Evolutionary conservation across 1,140 invertebrate species (phyloP).

Genomic region (Diprion similis): DNA sequence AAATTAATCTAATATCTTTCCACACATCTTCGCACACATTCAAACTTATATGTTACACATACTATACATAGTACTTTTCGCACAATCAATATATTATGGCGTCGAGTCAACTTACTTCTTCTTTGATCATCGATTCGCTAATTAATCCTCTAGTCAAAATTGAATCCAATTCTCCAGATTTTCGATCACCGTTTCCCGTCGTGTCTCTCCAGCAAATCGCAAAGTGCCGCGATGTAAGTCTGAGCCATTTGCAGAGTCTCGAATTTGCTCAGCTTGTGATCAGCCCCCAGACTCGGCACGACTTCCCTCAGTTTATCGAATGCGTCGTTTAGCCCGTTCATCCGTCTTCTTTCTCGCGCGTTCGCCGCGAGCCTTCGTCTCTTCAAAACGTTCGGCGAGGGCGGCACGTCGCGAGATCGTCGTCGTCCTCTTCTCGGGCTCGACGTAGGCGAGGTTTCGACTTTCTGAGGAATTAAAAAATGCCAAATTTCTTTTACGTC

Average conservation of each 20-base stretch:
- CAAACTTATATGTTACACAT: too few species aligned
- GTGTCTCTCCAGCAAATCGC: constrained; percentile 60
- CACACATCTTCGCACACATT: not conserved
- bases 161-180: too few species aligned
- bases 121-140: too few species aligned
- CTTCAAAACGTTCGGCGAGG: constrained; percentile 68
- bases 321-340: constrained; percentile 84
- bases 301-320: constrained; percentile 82
- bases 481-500: not conserved
- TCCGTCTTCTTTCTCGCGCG: constrained; percentile 78
- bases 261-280: constrained; percentile 85
- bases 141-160: too few species aligned
- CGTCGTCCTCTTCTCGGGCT: constrained; percentile 52
- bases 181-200: not conserved
- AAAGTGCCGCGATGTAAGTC: constrained; percentile 79
- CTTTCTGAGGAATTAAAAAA: not conserved
- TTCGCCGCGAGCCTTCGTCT: constrained; percentile 77
- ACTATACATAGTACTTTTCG: too few species aligned
- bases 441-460: constrained; percentile 37
- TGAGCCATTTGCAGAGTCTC: constrained; percentile 91
- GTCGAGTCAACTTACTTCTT: too few species aligned
- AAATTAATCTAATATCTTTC: not conserved
- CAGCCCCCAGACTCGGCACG: constrained; percentile 78
- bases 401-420: constrained; percentile 55
- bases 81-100: too few species aligned